Conservation (phyloP, 2,888 invertebrate genomes). For the Onchidella celtica region DNA sequence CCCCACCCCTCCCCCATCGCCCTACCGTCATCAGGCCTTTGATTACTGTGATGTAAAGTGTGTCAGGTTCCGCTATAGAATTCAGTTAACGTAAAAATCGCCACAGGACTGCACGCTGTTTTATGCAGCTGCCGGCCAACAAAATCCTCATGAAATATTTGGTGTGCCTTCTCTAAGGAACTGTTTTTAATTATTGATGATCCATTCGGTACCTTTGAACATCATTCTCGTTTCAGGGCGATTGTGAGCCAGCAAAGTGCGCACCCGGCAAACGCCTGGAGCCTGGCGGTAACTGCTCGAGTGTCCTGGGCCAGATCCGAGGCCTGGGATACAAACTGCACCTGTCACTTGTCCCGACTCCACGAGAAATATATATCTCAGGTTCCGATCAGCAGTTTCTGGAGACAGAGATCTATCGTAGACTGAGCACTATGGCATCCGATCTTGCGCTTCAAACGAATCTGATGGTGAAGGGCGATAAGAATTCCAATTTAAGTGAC, state of each 20-base stretch:
- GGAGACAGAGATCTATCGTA: not conserved
- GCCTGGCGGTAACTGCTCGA: not conserved
- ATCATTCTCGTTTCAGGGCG: not conserved
- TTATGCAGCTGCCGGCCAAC: too few species aligned
- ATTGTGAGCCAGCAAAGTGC: not conserved
- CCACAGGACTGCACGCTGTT: too few species aligned
- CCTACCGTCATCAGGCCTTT: too few species aligned
- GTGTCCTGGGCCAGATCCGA: not conserved
- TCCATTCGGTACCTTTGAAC: too few species aligned
- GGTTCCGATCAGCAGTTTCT: not conserved
- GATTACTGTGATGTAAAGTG: too few species aligned
- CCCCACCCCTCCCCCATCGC: too few species aligned
- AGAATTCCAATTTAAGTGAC: not conserved
- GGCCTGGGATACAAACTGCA: not conserved
- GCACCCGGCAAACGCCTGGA: not conserved
- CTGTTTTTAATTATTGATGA: too few species aligned
- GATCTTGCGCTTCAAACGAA: not conserved
- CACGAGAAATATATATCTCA: not conserved
- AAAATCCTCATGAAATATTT: too few species aligned
- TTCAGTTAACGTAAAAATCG: too few species aligned
- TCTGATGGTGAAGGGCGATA: not conserved
- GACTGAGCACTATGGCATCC: not conserved
- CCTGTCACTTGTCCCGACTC: not conserved
- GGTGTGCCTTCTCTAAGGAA: too few species aligned
- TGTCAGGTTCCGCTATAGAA: too few species aligned